A percentile compares a stretch with the other conserved stretches of the same genome.
These are phyloP conservation scores for Itoplectis maculator DNA, from an alignment of 2,888 invertebrate genomes.

Conservation along the genomic window DNA sequence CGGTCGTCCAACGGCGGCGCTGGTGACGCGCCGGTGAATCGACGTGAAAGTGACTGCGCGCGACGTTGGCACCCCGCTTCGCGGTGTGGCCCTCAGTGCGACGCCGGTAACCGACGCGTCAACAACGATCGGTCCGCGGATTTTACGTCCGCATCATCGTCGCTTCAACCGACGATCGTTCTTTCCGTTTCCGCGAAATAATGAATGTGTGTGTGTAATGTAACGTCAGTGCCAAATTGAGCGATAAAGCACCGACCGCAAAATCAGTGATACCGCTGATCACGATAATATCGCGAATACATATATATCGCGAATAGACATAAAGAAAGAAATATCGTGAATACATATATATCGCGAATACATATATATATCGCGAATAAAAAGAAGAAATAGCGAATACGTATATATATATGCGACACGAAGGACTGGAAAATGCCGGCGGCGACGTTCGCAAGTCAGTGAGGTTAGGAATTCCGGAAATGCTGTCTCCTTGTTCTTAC, in stretches of 20 bases:
- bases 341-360: too few relatives aligned
- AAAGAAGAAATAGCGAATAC: too few relatives aligned
- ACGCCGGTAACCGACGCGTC: conserved; percentile 60
- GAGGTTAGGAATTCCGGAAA: conserved; percentile 13
- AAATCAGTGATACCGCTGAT: too few relatives aligned
- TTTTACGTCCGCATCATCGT: too few relatives aligned
- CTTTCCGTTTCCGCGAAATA: background rate
- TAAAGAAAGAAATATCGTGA: too few relatives aligned
- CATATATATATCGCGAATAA: too few relatives aligned
- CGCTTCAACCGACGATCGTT: too few relatives aligned
- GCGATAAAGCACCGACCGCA: background rate
- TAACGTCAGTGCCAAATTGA: conserved; percentile 18
- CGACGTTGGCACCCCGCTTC: too few relatives aligned
- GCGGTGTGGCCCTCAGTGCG: conserved; percentile 61
- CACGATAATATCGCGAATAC: too few relatives aligned
- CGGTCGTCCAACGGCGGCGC: conserved; percentile 54
- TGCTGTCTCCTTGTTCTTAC: background rate
- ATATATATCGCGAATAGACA: too few relatives aligned
- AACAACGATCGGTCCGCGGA: background rate
- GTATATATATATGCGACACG: too few relatives aligned
- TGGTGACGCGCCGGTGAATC: conserved; percentile 54
- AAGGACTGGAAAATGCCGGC: background rate
- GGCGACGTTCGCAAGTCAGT: background rate
- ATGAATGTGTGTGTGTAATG: background rate
- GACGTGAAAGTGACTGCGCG: background rate